Percentiles rank a stretch among this genome's conserved stretches.
These are phyloP conservation scores for Silurus meridionalis DNA, from an alignment of 2,113 vertebrate genomes.

Conservation along the genomic window DNA sequence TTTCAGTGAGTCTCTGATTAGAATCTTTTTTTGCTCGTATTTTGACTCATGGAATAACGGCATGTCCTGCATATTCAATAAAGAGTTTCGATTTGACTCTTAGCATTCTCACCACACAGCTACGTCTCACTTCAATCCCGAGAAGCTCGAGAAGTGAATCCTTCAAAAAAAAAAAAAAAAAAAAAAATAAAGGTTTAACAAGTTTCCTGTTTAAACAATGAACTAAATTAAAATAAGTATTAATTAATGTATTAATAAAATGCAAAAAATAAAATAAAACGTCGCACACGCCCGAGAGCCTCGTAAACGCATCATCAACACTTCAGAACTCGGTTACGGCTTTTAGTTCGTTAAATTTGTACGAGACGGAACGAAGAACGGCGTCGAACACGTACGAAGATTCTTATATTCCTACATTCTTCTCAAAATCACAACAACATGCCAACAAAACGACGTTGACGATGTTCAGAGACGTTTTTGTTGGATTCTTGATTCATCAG, in stretches of 20 bases:
- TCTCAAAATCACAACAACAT: neutral
- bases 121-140: neutral
- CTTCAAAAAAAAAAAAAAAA: neutral
- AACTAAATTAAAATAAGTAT: neutral
- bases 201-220: neutral
- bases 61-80: neutral
- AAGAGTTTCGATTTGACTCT: slow-evolving; percentile 8
- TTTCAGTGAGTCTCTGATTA: neutral
- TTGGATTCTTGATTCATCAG: neutral
- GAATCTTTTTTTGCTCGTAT: neutral
- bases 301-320: neutral
- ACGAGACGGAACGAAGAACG: neutral
- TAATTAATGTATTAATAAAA: too few species aligned
- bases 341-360: neutral
- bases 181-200: neutral
- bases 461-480: neutral
- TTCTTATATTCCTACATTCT: neutral
- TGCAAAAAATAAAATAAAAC: too few species aligned
- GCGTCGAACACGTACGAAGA: neutral
- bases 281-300: too few species aligned
- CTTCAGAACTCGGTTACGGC: neutral
- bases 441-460: neutral
- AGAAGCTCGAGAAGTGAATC: neutral
- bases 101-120: neutral
- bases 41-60: slow-evolving; percentile 5